A percentile compares a stretch with the other conserved stretches of the same genome.
These are phyloP conservation scores for Chlorodrepanis virens DNA, from an alignment of 2,113 vertebrate genomes.

Conservation along the genomic window DNA sequence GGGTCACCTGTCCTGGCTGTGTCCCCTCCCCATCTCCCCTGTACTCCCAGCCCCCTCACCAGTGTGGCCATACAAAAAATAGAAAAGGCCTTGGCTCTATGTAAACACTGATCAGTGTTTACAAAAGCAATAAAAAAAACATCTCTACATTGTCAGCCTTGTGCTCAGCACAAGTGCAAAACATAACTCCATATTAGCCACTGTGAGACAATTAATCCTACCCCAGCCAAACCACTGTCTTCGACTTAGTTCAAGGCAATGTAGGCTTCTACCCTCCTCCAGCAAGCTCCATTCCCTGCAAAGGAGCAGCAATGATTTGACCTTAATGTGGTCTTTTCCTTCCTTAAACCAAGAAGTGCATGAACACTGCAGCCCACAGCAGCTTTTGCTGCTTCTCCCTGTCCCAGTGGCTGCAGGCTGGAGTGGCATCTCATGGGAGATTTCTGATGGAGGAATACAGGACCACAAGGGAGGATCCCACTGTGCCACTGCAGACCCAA, in stretches of 20 bases:
- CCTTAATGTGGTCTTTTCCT: neutral
- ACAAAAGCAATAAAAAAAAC: neutral
- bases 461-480: neutral
- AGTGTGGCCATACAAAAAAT: accelerated
- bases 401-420: neutral
- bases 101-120: neutral
- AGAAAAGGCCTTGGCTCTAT: neutral
- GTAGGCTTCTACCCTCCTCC: neutral
- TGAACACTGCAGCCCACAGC: neutral
- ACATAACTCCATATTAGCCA: neutral
- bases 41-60: neutral
- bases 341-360: neutral
- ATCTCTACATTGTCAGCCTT: neutral
- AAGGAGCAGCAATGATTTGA: neutral
- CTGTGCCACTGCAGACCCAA: neutral
- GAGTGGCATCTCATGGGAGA: neutral
- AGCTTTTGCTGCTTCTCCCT: neutral
- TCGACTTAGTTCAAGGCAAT: no score
- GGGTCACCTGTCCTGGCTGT: neutral
- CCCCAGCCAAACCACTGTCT: neutral
- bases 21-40: neutral
- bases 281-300: neutral
- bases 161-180: neutral
- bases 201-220: neutral
- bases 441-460: neutral